Evolutionary conservation across 1,140 invertebrate species (phyloP).

Genomic region (Solenopsis fugax): DNA sequence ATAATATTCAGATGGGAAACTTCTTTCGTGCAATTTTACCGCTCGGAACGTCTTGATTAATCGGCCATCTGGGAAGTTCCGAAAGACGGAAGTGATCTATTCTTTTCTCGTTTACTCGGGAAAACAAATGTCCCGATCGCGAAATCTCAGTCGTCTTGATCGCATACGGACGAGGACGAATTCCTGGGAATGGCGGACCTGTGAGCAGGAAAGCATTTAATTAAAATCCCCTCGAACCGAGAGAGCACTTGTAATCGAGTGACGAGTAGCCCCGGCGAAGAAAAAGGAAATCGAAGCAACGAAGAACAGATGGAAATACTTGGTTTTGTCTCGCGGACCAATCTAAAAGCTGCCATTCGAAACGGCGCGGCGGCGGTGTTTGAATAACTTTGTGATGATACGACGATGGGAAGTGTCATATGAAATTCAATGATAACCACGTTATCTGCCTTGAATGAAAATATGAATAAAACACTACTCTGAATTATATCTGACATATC

Average conservation of each 20-base stretch:
- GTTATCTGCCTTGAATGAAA: not conserved
- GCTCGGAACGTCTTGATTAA: slow-evolving; percentile 50
- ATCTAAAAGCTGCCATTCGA: slow-evolving; percentile 10
- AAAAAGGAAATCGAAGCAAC: slow-evolving; percentile 6
- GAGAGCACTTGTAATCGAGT: slow-evolving; percentile 68
- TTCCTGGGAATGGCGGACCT: slow-evolving; percentile 57
- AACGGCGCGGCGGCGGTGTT: not conserved
- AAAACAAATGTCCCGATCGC: slow-evolving; percentile 70
- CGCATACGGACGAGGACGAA: slow-evolving; percentile 46
- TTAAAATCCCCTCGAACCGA: slow-evolving; percentile 73
- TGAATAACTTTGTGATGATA: slow-evolving; percentile 12
- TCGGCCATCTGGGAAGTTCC: slow-evolving; percentile 47
- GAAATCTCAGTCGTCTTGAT: slow-evolving; percentile 39
- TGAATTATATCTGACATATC: not conserved
- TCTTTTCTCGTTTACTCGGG: slow-evolving; percentile 51
- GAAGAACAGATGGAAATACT: slow-evolving; percentile 54
- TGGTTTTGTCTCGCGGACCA: slow-evolving; percentile 34
- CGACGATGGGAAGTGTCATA: not conserved
- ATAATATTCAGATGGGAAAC: slow-evolving; percentile 36
- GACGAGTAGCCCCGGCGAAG: slow-evolving; percentile 52
- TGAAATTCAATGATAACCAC: slow-evolving; percentile 3
- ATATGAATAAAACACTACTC: not conserved
- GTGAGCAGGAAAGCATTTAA: slow-evolving; percentile 69
- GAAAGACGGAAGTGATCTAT: slow-evolving; percentile 51
- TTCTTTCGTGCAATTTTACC: slow-evolving; percentile 53